These are phyloP conservation scores for Daphoenositta chrysoptera DNA, from an alignment of 2,113 vertebrate species.

Conservation along the genomic window DNA sequence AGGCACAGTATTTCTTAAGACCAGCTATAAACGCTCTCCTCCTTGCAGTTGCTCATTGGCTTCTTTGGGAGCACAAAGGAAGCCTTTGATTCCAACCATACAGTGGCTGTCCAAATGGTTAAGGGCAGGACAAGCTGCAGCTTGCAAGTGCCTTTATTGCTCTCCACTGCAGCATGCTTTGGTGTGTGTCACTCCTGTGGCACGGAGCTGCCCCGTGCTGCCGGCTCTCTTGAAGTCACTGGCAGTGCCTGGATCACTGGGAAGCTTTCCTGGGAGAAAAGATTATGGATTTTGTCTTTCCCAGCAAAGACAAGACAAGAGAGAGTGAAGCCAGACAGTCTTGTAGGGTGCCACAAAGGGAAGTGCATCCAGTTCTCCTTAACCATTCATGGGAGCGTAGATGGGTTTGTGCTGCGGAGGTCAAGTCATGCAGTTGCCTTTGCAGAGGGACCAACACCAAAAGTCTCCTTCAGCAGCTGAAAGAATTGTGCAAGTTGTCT, in stretches of 20 bases:
- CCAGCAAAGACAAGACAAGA: background rate
- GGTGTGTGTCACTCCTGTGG: background rate
- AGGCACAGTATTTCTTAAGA: background rate
- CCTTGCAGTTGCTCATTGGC: background rate
- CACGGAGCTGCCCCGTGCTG: accelerated
- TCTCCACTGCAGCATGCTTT: background rate
- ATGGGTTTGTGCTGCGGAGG: background rate
- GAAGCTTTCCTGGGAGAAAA: background rate
- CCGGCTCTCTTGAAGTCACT: background rate
- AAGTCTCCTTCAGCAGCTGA: slow-evolving; percentile 37
- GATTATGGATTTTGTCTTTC: background rate
- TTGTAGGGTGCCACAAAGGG: background rate
- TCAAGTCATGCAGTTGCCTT: background rate
- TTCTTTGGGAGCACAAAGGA: slow-evolving; percentile 25
- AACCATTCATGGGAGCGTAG: background rate
- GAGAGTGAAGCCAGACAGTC: background rate
- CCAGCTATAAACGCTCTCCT: background rate
- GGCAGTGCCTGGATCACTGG: background rate
- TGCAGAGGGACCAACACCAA: background rate
- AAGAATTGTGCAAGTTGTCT: slow-evolving; percentile 1
- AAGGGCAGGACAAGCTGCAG: background rate
- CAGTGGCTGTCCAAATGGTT: slow-evolving; percentile 8
- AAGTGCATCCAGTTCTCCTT: background rate
- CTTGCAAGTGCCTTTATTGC: slow-evolving; percentile 18
- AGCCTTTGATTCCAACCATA: slow-evolving; percentile 29